Evolutionary conservation across 2,113 vertebrate genomes (phyloP).

Genomic region (Piprites chloris): DNA sequence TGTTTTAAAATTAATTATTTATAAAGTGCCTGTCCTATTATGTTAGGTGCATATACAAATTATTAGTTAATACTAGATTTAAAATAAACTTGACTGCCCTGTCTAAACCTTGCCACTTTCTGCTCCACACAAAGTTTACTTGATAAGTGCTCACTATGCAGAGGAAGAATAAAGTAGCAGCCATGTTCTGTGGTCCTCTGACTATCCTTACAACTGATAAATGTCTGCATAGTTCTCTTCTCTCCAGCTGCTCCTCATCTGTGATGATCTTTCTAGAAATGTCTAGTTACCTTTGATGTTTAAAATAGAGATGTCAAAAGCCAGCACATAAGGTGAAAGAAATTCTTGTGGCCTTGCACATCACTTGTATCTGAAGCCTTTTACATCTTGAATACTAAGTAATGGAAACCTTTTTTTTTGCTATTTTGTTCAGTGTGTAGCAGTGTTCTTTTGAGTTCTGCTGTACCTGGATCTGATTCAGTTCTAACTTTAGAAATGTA

Average conservation of each 20-base stretch:
- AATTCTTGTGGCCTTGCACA: constrained; percentile 37
- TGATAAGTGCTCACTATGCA: neutral
- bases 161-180: constrained; percentile 33
- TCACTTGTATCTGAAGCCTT: constrained; percentile 16
- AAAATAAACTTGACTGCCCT: constrained; percentile 27
- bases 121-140: neutral
- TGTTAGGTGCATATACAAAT: constrained; percentile 8
- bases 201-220: neutral
- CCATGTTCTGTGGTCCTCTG: neutral
- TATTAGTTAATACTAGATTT: neutral
- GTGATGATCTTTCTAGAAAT: constrained; percentile 9
- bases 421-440: constrained; percentile 27
- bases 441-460: constrained; percentile 9
- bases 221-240: neutral
- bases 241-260: constrained; percentile 1
- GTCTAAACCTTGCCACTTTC: neutral
- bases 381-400: constrained; percentile 4
- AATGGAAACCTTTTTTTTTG: constrained; percentile 33
- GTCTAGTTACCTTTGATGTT: neutral
- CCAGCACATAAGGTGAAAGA: neutral
- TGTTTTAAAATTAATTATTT: constrained; percentile 9
- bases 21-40: constrained; percentile 50
- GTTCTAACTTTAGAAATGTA: constrained; percentile 14
- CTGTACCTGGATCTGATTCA: constrained; percentile 3
- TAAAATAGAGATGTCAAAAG: constrained; percentile 10